Evolutionary conservation across 2,888 invertebrate species (phyloP), one percentile per base, ranked within the genome.

Genomic region (Ormyrus rosae): DNA sequence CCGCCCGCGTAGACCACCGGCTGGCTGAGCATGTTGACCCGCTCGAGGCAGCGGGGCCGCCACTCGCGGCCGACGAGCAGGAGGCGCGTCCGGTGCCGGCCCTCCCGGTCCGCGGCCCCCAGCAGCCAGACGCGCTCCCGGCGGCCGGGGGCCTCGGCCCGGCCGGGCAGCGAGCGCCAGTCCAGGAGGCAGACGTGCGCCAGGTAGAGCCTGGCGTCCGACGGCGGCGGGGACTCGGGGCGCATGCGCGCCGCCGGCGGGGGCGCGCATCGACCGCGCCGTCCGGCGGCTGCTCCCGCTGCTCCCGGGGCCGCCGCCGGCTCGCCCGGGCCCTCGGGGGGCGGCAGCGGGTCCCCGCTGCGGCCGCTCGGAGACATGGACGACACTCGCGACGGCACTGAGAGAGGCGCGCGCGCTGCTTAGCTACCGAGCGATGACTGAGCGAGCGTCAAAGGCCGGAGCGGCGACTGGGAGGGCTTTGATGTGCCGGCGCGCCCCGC

Each of bases 1-100:
- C 91, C 92, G 0, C 92, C 91, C 0, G 92, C 92, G 82, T 92
- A 92, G 10, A 92, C 90, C 5, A 92, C 92, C 6, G 92, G 92
- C 81, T 92, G 92, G 69, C 90, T 91, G 11, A 92, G 83, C 91
- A 92, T 91, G 86, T 92, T 91, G 65, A 92, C 92, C 60, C 89
- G 87, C 67, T 88, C 86, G 46, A 92, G 85, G 85, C 91, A 92
- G 56, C 88, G 86, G 0, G 92, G 92, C 64, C 91, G 87, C 91
- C 91, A 91, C 81, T 91, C 88, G 56, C 89, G 90, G 11, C 92
- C 92, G 3, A 91, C 89, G n/a, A 92, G 91, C 74, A 92, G 87
- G 19, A 92, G 85, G 50, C 92, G 85, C 45, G 91, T 92, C 48
- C 92, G 87, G 83, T 92, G 92, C 50, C 91, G 88, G 5, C 92